A percentile compares a stretch with the other conserved stretches of the same genome.
Evolutionary conservation across 1,140 invertebrate genomes (phyloP).

Genomic region (Eupristina koningsbergeri): DNA sequence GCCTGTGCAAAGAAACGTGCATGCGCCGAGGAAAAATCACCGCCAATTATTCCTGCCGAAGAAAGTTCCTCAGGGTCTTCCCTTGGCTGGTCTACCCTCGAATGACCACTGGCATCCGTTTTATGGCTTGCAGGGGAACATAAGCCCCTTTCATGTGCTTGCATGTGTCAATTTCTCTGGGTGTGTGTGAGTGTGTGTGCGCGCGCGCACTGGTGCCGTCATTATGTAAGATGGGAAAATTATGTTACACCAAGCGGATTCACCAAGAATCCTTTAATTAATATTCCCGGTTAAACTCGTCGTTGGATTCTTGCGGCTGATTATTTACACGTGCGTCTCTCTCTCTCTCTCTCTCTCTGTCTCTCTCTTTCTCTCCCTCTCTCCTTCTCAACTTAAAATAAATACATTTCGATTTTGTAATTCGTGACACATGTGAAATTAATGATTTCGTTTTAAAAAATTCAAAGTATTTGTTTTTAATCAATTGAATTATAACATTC

Average conservation of each 20-base stretch:
- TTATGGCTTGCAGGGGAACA: conserved; percentile 20
- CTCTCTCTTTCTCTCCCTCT: no score
- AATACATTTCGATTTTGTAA: no score
- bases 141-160: no score
- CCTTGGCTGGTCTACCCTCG: not conserved
- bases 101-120: not conserved
- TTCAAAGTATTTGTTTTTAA: no score
- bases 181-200: not conserved
- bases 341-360: no score
- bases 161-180: no score
- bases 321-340: not conserved
- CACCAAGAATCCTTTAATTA: not conserved
- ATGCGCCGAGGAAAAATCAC: conserved; percentile 19
- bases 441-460: no score
- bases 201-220: not conserved
- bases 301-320: not conserved
- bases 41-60: not conserved
- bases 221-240: not conserved
- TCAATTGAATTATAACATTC: no score
- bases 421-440: no score
- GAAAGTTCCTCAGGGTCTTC: conserved; percentile 5
- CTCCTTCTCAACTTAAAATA: no score
- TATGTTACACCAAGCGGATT: not conserved
- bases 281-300: not conserved
- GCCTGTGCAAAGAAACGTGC: not conserved